Conservation (phyloP, 2,888 invertebrate species). For the Deilephila elpenor region DNA sequence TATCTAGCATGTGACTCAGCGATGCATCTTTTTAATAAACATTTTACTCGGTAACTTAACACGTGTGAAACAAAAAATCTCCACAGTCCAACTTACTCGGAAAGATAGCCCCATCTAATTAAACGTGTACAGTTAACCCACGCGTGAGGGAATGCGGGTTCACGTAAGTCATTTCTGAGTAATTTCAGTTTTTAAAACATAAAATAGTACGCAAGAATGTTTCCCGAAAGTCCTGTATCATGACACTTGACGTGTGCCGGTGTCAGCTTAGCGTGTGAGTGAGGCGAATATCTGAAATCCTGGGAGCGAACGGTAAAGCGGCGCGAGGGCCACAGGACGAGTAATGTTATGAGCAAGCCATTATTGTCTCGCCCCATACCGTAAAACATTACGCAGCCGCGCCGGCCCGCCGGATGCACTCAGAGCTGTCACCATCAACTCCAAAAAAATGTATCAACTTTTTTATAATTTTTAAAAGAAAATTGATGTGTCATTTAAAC, state of each 20-base stretch:
- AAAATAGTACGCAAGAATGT: conserved; percentile 32
- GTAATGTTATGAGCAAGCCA: conserved; percentile 85
- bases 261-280: conserved; percentile 35
- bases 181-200: conserved; percentile 66
- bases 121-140: conserved; percentile 37
- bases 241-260: conserved; percentile 45
- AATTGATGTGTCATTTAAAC: neutral
- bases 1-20: no score
- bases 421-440: conserved; percentile 71
- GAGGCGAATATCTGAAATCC: conserved; percentile 55
- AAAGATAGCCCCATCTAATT: conserved; percentile 24
- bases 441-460: conserved; percentile 34
- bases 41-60: conserved; percentile 11
- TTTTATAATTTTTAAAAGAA: no score
- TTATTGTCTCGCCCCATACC: conserved; percentile 85
- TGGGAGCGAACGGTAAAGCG: conserved; percentile 63
- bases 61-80: conserved; percentile 12
- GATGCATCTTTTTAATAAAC: neutral
- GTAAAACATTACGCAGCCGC: conserved; percentile 84
- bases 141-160: conserved; percentile 56
- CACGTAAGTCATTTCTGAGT: conserved; percentile 60
- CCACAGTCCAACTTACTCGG: neutral
- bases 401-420: conserved; percentile 68
- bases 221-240: conserved; percentile 67
- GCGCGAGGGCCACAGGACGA: conserved; percentile 78